These are phyloP conservation scores for Euthynnus affinis DNA, from an alignment of 2,797 vertebrate species.

Conservation along the genomic window DNA sequence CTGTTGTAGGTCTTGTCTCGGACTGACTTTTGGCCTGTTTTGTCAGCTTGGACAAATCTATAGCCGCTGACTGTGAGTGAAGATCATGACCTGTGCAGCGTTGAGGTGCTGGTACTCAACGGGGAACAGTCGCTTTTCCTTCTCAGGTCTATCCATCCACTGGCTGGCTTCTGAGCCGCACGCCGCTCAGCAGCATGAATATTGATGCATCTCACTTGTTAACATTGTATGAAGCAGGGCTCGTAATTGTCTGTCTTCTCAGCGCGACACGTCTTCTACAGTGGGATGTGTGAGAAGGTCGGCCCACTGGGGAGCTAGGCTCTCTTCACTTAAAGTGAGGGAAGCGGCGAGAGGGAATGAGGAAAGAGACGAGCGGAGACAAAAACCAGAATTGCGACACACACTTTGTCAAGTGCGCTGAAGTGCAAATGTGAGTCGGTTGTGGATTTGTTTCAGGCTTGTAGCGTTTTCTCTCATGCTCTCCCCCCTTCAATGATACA, in stretches of 20 bases:
- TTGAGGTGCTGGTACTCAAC: constrained; percentile 20
- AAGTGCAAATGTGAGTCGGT: constrained; percentile 52
- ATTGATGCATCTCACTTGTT: constrained; percentile 73
- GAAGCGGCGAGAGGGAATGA: constrained; percentile 45
- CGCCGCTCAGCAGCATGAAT: constrained; percentile 63
- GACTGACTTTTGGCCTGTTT: constrained; percentile 16
- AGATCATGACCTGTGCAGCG: constrained; percentile 42
- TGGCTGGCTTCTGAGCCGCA: not conserved
- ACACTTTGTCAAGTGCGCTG: constrained; percentile 49
- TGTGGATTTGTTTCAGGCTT: constrained; percentile 55
- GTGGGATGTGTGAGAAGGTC: constrained; percentile 71
- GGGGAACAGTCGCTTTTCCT: constrained; percentile 23
- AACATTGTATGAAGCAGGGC: constrained; percentile 68
- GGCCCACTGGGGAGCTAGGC: constrained; percentile 57
- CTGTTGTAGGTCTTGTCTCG: constrained; percentile 9
- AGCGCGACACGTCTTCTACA: constrained; percentile 56
- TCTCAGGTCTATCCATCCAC: constrained; percentile 30
- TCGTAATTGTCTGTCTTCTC: constrained; percentile 69
- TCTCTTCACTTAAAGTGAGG: constrained; percentile 59
- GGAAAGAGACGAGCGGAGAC: constrained; percentile 19
- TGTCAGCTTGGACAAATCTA: constrained; percentile 28
- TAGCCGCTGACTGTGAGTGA: constrained; percentile 13
- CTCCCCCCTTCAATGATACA: constrained; percentile 60
- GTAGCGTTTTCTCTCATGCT: constrained; percentile 44
- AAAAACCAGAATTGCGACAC: constrained; percentile 38